A percentile compares a stretch with the other conserved stretches of the same genome.
These are phyloP conservation scores for Aphyosemion australe DNA, from an alignment of 2,113 vertebrate species.

Conservation along the genomic window DNA sequence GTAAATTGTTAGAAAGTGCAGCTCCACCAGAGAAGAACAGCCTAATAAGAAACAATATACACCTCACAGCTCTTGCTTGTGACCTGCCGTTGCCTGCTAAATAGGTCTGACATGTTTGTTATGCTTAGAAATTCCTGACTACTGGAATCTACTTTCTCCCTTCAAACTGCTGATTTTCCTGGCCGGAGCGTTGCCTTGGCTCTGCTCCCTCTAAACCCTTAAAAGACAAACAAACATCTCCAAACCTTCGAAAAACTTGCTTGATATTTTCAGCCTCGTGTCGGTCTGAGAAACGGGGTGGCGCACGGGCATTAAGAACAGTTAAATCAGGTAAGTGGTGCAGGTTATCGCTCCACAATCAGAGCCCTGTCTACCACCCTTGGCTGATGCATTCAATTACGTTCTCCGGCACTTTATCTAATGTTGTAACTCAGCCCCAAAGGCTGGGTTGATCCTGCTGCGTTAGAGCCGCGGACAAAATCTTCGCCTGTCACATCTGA, in stretches of 20 bases:
- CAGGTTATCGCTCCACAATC: constrained; percentile 56
- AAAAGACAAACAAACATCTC: constrained; percentile 42
- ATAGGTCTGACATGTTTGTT: constrained; percentile 80
- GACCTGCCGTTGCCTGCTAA: constrained; percentile 62
- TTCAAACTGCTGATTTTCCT: constrained; percentile 65
- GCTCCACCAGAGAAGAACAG: constrained; percentile 52
- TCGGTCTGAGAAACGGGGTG: constrained; percentile 3
- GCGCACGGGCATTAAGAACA: constrained; percentile 20
- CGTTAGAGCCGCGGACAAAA: constrained; percentile 79
- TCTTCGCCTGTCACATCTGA: constrained; percentile 87
- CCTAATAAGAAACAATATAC: constrained; percentile 79
- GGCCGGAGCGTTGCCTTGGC: constrained; percentile 40
- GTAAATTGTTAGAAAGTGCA: constrained; percentile 71
- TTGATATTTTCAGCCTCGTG: constrained; percentile 19
- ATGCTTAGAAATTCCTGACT: constrained; percentile 78
- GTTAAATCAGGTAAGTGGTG: constrained; percentile 54
- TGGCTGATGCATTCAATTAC: constrained; percentile 64
- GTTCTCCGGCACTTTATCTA: constrained; percentile 59
- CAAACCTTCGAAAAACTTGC: constrained; percentile 22
- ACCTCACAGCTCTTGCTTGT: constrained; percentile 48
- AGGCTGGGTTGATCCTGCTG: constrained; percentile 51
- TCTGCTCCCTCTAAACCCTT: constrained; percentile 21
- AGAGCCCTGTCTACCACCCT: constrained; percentile 13
- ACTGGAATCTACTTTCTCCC: constrained; percentile 77
- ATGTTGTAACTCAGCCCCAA: constrained; percentile 39